These are phyloP conservation scores for Rhinophrynus dorsalis DNA, from an alignment of 2,797 vertebrate genomes.

Conservation along the genomic window DNA sequence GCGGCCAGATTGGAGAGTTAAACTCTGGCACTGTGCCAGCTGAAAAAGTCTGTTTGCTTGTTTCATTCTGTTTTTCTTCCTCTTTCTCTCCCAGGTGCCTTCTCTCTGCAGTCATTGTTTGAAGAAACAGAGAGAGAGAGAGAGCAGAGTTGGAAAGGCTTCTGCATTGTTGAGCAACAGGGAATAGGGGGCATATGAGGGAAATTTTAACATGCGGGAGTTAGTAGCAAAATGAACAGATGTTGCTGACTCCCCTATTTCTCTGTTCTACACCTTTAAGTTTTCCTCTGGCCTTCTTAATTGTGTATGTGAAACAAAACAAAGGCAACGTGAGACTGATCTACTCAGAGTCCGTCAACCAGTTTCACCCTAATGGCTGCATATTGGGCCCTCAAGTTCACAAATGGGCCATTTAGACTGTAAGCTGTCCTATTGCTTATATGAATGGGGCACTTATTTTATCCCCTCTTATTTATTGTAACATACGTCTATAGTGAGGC, in stretches of 20 bases:
- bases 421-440: no score
- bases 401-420: no score
- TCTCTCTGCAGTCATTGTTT: conserved; percentile 46
- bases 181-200: conserved; percentile 48
- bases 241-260: conserved; percentile 28
- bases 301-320: conserved; percentile 32
- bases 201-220: conserved; percentile 39
- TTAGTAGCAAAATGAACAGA: conserved; percentile 41
- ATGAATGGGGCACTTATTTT: no score
- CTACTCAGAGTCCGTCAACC: no score
- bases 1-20: conserved; percentile 41
- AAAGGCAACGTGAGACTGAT: no score
- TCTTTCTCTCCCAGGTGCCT: conserved; percentile 47
- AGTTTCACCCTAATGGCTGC: no score
- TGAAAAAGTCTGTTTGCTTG: conserved; percentile 44
- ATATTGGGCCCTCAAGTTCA: no score
- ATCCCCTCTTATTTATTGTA: no score
- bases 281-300: conserved; percentile 5
- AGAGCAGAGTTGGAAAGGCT: conserved; percentile 46
- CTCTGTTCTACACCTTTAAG: conserved; percentile 32
- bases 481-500: no score
- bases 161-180: conserved; percentile 49
- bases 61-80: conserved; percentile 48
- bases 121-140: conserved; percentile 40
- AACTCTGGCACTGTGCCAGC: conserved; percentile 27